These are phyloP conservation scores for Brachionus angularis DNA, from an alignment of 1,140 invertebrate genomes.

Conservation along the genomic window DNA sequence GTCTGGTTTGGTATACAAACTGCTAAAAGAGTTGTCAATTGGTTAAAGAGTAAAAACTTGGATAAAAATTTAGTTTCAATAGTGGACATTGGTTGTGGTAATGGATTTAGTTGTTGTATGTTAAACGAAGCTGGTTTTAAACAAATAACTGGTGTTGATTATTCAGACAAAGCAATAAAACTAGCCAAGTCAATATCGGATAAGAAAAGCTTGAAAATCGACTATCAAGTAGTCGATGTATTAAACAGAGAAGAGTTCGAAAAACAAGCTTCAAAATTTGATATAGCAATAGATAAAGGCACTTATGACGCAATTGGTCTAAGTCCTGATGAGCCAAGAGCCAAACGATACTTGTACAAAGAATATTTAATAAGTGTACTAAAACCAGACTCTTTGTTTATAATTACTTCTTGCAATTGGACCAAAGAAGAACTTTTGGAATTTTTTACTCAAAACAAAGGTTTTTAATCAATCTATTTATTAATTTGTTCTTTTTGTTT, in stretches of 20 bases:
- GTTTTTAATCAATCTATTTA: no score
- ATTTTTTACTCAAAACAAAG: conserved; percentile 36
- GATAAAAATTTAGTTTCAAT: conserved; percentile 16
- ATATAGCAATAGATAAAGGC: conserved; percentile 45
- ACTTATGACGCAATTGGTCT: conserved; percentile 45
- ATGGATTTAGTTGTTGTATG: conserved; percentile 38
- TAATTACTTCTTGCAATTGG: conserved; percentile 45
- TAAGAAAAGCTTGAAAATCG: not conserved
- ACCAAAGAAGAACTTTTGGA: conserved; percentile 36
- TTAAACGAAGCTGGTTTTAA: conserved; percentile 39
- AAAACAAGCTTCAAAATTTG: not conserved
- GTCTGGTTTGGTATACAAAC: conserved; percentile 43
- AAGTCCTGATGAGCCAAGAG: conserved; percentile 38
- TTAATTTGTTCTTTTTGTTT: no score
- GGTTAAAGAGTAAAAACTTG: conserved; percentile 7
- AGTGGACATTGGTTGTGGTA: conserved; percentile 45
- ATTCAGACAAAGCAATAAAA: conserved; percentile 44
- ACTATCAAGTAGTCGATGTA: conserved; percentile 8
- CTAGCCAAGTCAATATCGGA: conserved; percentile 11
- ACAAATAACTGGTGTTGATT: conserved; percentile 42
- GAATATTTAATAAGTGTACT: conserved; percentile 3
- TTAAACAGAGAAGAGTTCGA: not conserved
- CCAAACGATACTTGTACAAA: conserved; percentile 20
- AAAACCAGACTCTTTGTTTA: conserved; percentile 14
- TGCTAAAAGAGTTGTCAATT: conserved; percentile 27